Evolutionary conservation across 1,140 invertebrate species (phyloP).

Genomic region (Drosophila mauritiana): DNA sequence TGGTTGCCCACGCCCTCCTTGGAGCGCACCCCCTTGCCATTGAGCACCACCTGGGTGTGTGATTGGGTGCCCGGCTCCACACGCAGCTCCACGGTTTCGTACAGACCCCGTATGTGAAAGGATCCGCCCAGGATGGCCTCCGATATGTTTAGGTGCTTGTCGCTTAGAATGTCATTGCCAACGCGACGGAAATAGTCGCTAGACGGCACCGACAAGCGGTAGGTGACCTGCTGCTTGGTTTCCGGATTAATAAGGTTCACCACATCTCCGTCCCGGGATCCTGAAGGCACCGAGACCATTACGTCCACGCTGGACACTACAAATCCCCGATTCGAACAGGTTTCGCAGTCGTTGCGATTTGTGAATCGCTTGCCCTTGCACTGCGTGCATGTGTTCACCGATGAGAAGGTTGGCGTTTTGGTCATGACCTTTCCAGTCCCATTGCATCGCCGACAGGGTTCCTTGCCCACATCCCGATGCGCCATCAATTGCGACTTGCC

Average conservation of each 20-base stretch:
- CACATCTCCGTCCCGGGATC: conserved; percentile 69
- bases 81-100: conserved; percentile 66
- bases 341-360: conserved; percentile 74
- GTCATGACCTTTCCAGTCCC: conserved; percentile 62
- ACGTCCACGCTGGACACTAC: conserved; percentile 59
- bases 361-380: conserved; percentile 74
- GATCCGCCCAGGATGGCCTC: conserved; percentile 73
- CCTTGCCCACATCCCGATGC: conserved; percentile 59
- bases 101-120: conserved; percentile 66
- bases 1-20: conserved; percentile 63
- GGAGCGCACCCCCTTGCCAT: conserved; percentile 65
- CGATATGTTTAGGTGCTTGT: conserved; percentile 66
- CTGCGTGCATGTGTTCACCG: conserved; percentile 47
- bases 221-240: conserved; percentile 63
- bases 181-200: conserved; percentile 73
- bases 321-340: conserved; percentile 67
- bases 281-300: conserved; percentile 61
- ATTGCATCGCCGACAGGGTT: conserved; percentile 76
- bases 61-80: conserved; percentile 73
- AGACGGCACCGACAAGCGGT: conserved; percentile 53
- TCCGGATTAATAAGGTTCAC: conserved; percentile 66
- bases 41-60: conserved; percentile 59
- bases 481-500: conserved; percentile 71
- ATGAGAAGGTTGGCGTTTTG: conserved; percentile 61
- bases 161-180: conserved; percentile 69